phyloP scores from a whole-genome alignment of 92 coral and sea anemone genomes.

The Porites lobata region DNA sequence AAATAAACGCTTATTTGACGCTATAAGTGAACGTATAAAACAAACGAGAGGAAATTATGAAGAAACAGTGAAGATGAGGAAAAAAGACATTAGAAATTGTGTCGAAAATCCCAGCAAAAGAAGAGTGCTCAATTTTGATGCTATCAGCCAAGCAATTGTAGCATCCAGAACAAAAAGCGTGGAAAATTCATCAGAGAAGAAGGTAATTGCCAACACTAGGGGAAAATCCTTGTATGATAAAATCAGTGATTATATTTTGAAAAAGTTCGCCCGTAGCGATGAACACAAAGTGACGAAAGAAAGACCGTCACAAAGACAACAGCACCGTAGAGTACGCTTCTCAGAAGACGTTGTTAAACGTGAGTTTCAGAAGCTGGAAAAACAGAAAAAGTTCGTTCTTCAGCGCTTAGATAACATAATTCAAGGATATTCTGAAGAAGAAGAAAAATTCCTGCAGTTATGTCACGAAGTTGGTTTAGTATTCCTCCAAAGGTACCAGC shows the following conservation, averaged over 20 bases:
- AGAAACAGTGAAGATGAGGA: neutral
- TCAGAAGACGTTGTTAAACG: slow-evolving; percentile 14
- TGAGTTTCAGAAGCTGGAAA: neutral
- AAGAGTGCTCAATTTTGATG: slow-evolving; percentile 20
- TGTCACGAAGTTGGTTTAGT: neutral
- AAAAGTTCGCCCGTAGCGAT: neutral
- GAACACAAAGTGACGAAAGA: neutral
- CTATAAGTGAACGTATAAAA: slow-evolving; percentile 10
- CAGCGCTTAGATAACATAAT: slow-evolving; percentile 30
- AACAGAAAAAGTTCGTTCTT: neutral
- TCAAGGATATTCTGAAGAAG: slow-evolving; percentile 24
- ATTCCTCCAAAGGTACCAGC: too few species aligned
- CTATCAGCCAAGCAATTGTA: slow-evolving; percentile 17
- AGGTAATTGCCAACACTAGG: slow-evolving; percentile 1
- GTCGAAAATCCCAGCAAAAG: neutral
- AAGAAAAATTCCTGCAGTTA: slow-evolving; percentile 1
- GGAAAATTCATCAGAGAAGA: neutral
- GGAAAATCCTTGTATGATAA: slow-evolving; percentile 25
- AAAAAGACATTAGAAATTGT: neutral
- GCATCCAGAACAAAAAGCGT: neutral
- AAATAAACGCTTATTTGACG: slow-evolving; percentile 1
- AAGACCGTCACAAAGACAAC: neutral
- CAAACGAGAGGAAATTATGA: neutral
- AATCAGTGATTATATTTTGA: neutral
- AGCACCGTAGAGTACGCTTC: slow-evolving; percentile 9